Percentiles rank a stretch among this genome's conserved stretches.
Evolutionary conservation across 2,113 vertebrate species (phyloP).

Genomic region (Columba livia): DNA sequence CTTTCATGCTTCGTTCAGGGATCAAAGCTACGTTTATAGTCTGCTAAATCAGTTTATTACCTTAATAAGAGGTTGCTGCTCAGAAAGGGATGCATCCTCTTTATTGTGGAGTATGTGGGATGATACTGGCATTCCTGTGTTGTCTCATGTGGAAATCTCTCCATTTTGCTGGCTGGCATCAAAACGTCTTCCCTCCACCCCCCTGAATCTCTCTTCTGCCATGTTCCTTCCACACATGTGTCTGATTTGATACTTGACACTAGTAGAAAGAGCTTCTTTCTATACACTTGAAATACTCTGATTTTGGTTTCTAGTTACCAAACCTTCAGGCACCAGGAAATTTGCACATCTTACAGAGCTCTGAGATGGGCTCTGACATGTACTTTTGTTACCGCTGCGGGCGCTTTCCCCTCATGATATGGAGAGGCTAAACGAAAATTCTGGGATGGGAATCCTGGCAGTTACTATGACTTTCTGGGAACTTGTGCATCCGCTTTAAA

Average conservation of each 20-base stretch:
- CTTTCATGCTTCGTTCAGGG: background rate
- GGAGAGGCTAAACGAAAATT: conserved; percentile 1
- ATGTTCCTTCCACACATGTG: background rate
- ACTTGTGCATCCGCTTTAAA: background rate
- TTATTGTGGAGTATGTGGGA: conserved; percentile 22
- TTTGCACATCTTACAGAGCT: conserved; percentile 42
- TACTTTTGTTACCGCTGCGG: conserved; percentile 35
- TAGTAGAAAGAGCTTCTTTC: conserved; percentile 1
- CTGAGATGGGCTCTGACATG: conserved; percentile 49
- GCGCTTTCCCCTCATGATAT: conserved; percentile 6
- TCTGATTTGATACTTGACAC: conserved; percentile 43
- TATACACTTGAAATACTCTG: background rate
- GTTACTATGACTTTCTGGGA: background rate
- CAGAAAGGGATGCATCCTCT: background rate
- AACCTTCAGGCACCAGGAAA: conserved; percentile 56
- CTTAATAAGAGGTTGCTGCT: background rate
- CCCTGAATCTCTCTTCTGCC: background rate
- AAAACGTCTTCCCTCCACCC: background rate
- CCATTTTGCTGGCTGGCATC: background rate
- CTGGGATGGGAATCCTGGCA: background rate
- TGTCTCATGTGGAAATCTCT: background rate
- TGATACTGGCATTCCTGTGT: background rate
- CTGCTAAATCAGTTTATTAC: conserved; percentile 2
- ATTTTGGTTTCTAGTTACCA: conserved; percentile 48
- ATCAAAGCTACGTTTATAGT: background rate